Base-by-base conservation (phyloP, 2,113 vertebrate genomes). In the Plectropomus leopardus region DNA sequence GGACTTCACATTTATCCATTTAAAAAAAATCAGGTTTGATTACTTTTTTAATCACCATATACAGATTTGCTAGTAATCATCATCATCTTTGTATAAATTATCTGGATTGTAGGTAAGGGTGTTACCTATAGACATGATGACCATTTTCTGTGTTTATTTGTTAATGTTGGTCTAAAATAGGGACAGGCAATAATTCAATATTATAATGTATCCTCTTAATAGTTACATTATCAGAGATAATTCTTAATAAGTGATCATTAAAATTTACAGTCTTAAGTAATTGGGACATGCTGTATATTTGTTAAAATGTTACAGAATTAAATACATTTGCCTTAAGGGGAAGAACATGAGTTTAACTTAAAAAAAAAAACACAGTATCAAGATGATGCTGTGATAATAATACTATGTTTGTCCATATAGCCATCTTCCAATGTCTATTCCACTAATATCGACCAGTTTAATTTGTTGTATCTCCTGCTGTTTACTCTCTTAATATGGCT, bases 21-120 rank as follows among this genome's bases (percentile, higher is more conserved):
- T 83, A 88, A 90, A 87, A 86, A 58, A 47, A n/a, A 9, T 26
- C 76, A 74, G 72, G 81, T 88, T 86, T 92, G 86, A 92, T 92
- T 47, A 48, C 36, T 75, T 76, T 79, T 71, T 71, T 34, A 54
- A 76, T 72, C 53, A 63, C 85, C 72, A 74, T 28, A 42, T 42
- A 51, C 23, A 60, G 0, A 50, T 78, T 36, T 66, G 13, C 45
- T 60, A 82, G 60, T 45, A 48, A 86, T 84, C 83, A 51, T 66
- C 59, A 74, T 78, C 65, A 81, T 88, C 64, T 78, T 75, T 69
- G 61, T 36, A 76, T 85, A 45, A 44, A 75, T 75, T 86, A 86
- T 90, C 81, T 86, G 71, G 83, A 83, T 73, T 70, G 9, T 3
- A 21, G 28, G 44, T 59, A 53, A 54, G 51, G 21, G 30, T 53